Evolutionary conservation across 2,888 invertebrate genomes (phyloP).

Genomic region (Tetranychus truncatus): DNA sequence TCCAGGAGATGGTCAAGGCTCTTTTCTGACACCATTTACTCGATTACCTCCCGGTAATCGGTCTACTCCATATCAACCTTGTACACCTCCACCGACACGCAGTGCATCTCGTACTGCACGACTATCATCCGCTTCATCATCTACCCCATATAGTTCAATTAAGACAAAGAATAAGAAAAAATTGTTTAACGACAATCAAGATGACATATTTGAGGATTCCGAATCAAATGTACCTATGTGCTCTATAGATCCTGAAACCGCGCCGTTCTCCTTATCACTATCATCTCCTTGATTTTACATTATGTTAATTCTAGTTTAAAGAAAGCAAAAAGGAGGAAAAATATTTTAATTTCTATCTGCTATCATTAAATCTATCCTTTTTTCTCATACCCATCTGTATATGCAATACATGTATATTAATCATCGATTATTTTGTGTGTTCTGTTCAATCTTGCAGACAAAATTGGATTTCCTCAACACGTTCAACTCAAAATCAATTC

Average conservation of each 20-base stretch:
- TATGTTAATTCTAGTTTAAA: too few relatives aligned
- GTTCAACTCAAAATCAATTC: too few relatives aligned
- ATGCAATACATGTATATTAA: too few relatives aligned
- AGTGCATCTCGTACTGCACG: neutral
- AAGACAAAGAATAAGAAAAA: neutral
- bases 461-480: too few relatives aligned
- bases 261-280: neutral
- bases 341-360: too few relatives aligned
- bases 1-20: neutral
- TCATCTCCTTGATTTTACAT: neutral
- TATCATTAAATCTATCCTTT: too few relatives aligned
- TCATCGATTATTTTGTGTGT: too few relatives aligned
- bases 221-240: neutral
- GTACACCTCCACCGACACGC: neutral
- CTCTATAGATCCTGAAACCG: neutral
- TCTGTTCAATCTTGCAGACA: too few relatives aligned
- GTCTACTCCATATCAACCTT: neutral
- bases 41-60: neutral
- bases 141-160: neutral
- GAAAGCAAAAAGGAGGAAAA: too few relatives aligned
- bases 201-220: neutral
- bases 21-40: neutral
- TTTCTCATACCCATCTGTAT: too few relatives aligned
- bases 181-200: neutral
- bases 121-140: neutral